These are phyloP conservation scores for Melieria omissa DNA, from an alignment of 2,888 invertebrate genomes.

Conservation along the genomic window DNA sequence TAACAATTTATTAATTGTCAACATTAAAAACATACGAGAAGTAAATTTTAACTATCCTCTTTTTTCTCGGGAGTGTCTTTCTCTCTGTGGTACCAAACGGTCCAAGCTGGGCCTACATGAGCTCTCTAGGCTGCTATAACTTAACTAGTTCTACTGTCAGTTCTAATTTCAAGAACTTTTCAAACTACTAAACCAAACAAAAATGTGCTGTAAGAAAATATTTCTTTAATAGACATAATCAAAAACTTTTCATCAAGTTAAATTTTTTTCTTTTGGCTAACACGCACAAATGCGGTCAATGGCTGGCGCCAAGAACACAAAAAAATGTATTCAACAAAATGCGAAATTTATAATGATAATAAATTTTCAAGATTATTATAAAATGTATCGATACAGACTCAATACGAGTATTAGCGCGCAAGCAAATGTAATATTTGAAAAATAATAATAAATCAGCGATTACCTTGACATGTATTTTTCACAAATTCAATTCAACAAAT, in stretches of 20 bases:
- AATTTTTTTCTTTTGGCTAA: background rate
- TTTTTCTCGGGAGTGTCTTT: too few relatives aligned
- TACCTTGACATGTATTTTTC: conserved; percentile 29
- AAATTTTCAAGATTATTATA: background rate
- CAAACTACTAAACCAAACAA: too few relatives aligned
- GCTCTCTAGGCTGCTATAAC: too few relatives aligned
- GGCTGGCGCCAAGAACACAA: conserved; percentile 10
- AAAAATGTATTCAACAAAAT: background rate
- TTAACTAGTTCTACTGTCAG: too few relatives aligned
- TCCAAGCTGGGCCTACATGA: too few relatives aligned
- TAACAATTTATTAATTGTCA: too few relatives aligned
- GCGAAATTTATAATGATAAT: background rate
- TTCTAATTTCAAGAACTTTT: too few relatives aligned
- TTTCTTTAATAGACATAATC: too few relatives aligned
- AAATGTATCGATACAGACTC: background rate
- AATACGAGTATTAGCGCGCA: background rate
- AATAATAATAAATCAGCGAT: conserved; percentile 8
- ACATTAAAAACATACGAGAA: too few relatives aligned
- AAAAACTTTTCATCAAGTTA: background rate
- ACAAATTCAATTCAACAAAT: conserved; percentile 1
- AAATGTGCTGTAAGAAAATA: too few relatives aligned
- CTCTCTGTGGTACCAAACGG: too few relatives aligned
- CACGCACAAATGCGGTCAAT: conserved; percentile 6
- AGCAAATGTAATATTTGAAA: background rate
- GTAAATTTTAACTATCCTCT: too few relatives aligned